Base-by-base conservation (phyloP, 2,797 vertebrate genomes). In the Clarias platycephalus region DNA sequence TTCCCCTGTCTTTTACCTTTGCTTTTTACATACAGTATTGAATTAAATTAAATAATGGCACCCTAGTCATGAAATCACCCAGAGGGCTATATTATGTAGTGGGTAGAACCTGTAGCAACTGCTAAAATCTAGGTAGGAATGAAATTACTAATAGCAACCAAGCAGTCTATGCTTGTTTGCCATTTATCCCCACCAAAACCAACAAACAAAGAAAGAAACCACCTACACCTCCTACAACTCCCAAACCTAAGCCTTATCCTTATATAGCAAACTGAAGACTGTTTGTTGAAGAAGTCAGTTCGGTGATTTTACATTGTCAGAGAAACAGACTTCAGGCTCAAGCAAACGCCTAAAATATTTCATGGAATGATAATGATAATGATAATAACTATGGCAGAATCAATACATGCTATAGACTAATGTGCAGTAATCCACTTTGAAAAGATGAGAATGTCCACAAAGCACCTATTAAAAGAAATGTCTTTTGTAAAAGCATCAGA, bases 381-480 rank as follows among this genome's bases (percentile, higher is more conserved):
- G 70, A 85, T 85, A 67, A 76, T 76, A 85, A 67, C 60, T 67
- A 82, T 82, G 79, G 82, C 67, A 44, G 28, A 85, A 81, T 85
- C 84, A 77, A 70, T 82, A 82, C 72, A 26, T 77, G 63, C 80
- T 81, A 82, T 58, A 82, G 84, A 66, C 80, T 82, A 82, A 85
- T 85, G 80, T 70, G 26, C 79, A 76, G 71, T 81, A 57, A 66
- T 44, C 72, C 70, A 76, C 71, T 76, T 28, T 81, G 53, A 81
- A 85, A 72, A 66, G 72, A 85, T 76, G 72, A 78, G 80, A 70
- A 70, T 81, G 60, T 63, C 72, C 60, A 83, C 67, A 22, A 53
- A 85, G 53, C 67, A 85, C 84, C 80, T 85, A 85, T 77, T 82
- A 68, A 64, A 85, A 77, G 79, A 85, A 85, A 85, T 82, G 80